Conservation (phyloP, 2,888 invertebrate genomes). For the Hedychridium roseum region DNA sequence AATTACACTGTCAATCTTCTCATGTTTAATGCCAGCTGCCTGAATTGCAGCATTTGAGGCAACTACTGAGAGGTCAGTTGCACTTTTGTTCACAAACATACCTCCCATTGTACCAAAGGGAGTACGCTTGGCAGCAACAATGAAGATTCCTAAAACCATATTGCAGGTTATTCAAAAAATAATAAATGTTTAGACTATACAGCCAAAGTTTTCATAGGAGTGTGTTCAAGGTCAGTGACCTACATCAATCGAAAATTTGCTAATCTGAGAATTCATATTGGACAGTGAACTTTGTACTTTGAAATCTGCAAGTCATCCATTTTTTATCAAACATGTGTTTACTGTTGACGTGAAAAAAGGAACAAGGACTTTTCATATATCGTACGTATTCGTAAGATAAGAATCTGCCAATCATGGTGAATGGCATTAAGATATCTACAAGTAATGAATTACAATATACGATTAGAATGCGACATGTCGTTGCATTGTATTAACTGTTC, state of each 20-base stretch:
- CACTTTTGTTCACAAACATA: constrained; percentile 75
- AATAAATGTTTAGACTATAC: neutral
- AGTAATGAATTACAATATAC: neutral
- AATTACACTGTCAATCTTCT: constrained; percentile 86
- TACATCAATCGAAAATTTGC: neutral
- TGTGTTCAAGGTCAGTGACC: neutral
- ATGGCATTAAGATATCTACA: neutral
- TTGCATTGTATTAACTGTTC: too few relatives aligned
- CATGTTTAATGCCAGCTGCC: constrained; percentile 82
- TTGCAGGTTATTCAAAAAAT: neutral
- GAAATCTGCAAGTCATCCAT: neutral
- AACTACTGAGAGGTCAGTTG: constrained; percentile 81
- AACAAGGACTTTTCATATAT: too few relatives aligned
- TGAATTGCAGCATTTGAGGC: constrained; percentile 83
- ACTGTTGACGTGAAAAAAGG: neutral
- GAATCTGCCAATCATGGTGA: neutral
- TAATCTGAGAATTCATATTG: neutral
- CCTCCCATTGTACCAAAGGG: constrained; percentile 97
- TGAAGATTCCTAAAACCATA: constrained; percentile 76
- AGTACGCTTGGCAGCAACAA: constrained; percentile 95
- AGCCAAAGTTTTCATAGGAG: neutral
- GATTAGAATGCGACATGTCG: too few relatives aligned
- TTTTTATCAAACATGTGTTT: too few relatives aligned
- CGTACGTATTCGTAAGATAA: too few relatives aligned
- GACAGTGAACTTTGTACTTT: neutral